phyloP scores from a whole-genome alignment of 2,113 vertebrate species.

The Nibea albiflora region DNA sequence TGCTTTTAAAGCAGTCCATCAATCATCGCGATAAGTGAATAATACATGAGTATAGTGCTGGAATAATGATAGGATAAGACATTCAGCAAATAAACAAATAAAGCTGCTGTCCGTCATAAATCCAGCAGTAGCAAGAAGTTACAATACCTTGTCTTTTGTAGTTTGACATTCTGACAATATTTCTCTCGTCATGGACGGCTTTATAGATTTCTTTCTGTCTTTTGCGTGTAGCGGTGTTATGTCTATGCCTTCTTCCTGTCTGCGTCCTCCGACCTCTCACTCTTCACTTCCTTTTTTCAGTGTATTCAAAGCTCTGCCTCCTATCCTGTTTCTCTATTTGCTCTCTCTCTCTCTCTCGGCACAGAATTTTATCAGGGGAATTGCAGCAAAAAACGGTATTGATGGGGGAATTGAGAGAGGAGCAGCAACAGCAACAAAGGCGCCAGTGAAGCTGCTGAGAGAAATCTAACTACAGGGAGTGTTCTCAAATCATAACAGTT shows the following conservation, averaged over 20 bases:
- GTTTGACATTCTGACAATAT: constrained; percentile 49
- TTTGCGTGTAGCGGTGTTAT: not conserved
- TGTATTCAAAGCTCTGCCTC: not conserved
- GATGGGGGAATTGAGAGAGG: constrained; percentile 25
- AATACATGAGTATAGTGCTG: not conserved
- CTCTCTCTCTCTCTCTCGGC: not conserved
- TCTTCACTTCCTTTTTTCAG: constrained; percentile 68
- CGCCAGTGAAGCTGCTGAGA: constrained; percentile 5
- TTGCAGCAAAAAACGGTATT: not conserved
- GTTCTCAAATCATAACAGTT: not conserved
- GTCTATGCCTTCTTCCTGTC: constrained; percentile 42
- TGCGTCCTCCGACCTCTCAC: not conserved
- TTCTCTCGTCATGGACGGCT: not conserved
- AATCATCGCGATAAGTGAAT: not conserved
- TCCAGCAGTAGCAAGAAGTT: no score
- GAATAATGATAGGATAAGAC: not conserved
- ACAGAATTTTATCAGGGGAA: not conserved
- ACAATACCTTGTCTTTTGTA: constrained; percentile 54
- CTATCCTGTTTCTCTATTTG: not conserved
- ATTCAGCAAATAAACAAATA: not conserved
- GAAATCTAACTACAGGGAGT: not conserved
- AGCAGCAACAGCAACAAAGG: constrained; percentile 12
- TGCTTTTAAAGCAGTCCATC: not conserved
- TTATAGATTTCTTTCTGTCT: not conserved
- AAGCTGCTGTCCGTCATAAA: not conserved